Evolutionary conservation across 2,797 vertebrate species (phyloP).

Genomic region (Pogonophryne albipinna): DNA sequence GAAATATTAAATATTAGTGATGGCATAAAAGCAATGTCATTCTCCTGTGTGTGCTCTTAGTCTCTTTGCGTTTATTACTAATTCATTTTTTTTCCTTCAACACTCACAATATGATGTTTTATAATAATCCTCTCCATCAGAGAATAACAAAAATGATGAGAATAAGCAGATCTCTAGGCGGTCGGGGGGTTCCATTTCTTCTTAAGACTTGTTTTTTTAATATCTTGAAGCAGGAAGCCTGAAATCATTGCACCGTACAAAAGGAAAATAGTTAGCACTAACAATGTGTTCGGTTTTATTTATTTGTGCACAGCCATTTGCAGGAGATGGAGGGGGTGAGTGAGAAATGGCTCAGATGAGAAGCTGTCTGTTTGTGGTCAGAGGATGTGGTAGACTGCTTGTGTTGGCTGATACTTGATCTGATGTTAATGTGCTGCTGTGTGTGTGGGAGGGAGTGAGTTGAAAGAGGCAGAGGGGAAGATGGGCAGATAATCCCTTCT

Average conservation of each 20-base stretch:
- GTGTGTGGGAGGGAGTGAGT: constrained; percentile 77
- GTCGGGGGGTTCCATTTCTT: background rate
- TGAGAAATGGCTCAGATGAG: constrained; percentile 75
- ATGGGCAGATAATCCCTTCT: constrained; percentile 92
- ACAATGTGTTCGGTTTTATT: constrained; percentile 9
- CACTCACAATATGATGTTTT: constrained; percentile 77
- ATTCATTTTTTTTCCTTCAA: constrained; percentile 73
- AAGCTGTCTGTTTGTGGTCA: constrained; percentile 85
- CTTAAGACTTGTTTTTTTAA: background rate
- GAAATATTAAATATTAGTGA: constrained; percentile 81
- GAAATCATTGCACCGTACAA: constrained; percentile 20
- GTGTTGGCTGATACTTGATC: constrained; percentile 88
- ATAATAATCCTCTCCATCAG: constrained; percentile 63
- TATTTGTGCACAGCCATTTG: constrained; percentile 51
- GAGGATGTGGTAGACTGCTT: constrained; percentile 83
- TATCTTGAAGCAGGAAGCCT: constrained; percentile 13
- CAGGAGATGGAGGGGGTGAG: constrained; percentile 63
- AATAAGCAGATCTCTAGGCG: constrained; percentile 41
- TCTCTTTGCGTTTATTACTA: constrained; percentile 79
- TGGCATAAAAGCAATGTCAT: constrained; percentile 76
- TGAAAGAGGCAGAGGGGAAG: constrained; percentile 83
- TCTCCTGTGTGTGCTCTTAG: constrained; percentile 73
- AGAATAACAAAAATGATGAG: constrained; percentile 65
- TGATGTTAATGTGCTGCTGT: constrained; percentile 89
- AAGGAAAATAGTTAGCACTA: constrained; percentile 10